A percentile compares a stretch with the other conserved stretches of the same genome.
phyloP scores from a whole-genome alignment of 2,113 vertebrate species.

The Otolemur garnettii region DNA sequence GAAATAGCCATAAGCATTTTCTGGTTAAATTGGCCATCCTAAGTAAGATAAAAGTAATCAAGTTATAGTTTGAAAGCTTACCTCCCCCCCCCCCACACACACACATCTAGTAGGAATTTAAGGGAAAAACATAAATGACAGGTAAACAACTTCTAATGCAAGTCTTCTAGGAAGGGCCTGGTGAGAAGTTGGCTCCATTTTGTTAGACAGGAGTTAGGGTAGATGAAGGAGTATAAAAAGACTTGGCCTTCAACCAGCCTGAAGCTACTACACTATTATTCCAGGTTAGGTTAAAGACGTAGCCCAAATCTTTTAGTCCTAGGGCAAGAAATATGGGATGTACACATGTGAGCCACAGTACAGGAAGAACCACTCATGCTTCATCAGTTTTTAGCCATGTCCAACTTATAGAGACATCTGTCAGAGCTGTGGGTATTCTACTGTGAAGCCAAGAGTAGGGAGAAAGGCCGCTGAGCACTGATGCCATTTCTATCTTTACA shows the following conservation, averaged over 20 bases:
- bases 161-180: neutral
- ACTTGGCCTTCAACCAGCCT: neutral
- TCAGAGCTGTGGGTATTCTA: neutral
- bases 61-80: neutral
- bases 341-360: neutral
- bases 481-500: neutral
- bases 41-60: constrained; percentile 28
- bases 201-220: neutral
- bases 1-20: constrained; percentile 6
- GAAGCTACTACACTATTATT: neutral
- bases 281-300: neutral
- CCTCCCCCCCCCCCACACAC: no score
- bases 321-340: neutral
- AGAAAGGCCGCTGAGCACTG: neutral
- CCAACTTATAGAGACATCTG: no score
- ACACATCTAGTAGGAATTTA: constrained; percentile 1
- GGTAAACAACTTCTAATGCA: neutral
- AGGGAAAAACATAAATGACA: neutral
- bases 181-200: neutral
- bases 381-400: neutral
- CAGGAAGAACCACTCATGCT: neutral
- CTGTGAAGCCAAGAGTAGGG: neutral
- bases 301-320: neutral
- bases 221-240: neutral
- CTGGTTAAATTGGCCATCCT: constrained; percentile 4